Base-by-base conservation (phyloP, 2,797 vertebrate species). In the Coranthus polyacanthus region DNA sequence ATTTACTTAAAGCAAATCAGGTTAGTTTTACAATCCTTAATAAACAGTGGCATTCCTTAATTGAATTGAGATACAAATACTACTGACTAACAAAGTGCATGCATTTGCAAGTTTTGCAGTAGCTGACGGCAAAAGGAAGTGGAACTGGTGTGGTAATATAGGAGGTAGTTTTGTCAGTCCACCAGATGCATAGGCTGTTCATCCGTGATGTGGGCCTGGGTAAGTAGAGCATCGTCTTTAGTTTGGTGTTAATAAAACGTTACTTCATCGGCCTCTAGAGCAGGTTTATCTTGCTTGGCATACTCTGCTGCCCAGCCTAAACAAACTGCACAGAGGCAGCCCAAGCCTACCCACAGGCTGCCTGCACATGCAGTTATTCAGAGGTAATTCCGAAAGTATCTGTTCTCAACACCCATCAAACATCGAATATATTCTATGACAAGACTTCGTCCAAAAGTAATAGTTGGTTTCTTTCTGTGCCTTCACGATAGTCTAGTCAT, bases 201-300 rank as follows among this genome's bases (percentile, higher is more conserved):
- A 52, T n/a, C 39, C 44, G 21, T 47, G 29, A 29, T n/a, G 12
- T 16, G 42, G 52, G 44, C 65, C 34, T n/a, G 41, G 39, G 34
- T 47, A 36, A 68, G 63, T 57, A 47, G 52, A 78, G 53, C 39
- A 24, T 70, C 62, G 50, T 45, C 55, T 46, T 65, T 8, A 68
- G 37, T 75, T 47, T 70, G 66, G 21, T 65, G 56, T 57, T 58
- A 42, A 62, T 72, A 57, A 29, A 29, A 60, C 58, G 29, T 52
- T 47, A 42, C 54, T 47, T 39, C 26, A 64, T 68, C 63, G 58
- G 43, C 61, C 54, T 53, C 59, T 59, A 63, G 18, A 66, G 59
- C 78, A 73, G 75, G 68, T 74, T 78, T 61, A 54, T 74, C 65
- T 38, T 45, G 63, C 46, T 45, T 71, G 43, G 58, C 26, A 66